Evolutionary conservation across 2,113 vertebrate genomes (phyloP).

Genomic region (Tapirus terrestris): DNA sequence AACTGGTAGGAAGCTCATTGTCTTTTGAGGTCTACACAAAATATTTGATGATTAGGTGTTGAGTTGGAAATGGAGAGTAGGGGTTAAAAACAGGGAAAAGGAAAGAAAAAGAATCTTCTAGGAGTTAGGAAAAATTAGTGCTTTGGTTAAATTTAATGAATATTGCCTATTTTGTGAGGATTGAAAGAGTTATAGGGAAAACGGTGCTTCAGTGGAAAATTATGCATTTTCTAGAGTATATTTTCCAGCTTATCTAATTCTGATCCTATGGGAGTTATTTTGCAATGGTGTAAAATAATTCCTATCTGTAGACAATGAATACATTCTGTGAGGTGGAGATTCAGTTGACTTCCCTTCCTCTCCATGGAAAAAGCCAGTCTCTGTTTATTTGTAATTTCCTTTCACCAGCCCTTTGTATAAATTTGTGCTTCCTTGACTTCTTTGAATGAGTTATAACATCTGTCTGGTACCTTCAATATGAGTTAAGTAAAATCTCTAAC

Average conservation of each 20-base stretch:
- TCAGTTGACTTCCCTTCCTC: not conserved
- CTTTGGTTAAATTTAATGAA: not conserved
- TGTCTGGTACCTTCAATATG: not conserved
- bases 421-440: not conserved
- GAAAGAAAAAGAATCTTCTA: not conserved
- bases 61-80: not conserved
- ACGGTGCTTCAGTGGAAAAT: not conserved
- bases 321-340: not conserved
- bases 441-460: not conserved
- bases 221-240: not conserved
- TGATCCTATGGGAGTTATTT: not conserved
- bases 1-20: not conserved
- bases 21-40: not conserved
- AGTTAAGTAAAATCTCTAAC: slow-evolving; percentile 13
- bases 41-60: not conserved
- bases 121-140: not conserved
- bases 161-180: not conserved
- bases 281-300: not conserved
- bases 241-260: not conserved
- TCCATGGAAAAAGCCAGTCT: not conserved
- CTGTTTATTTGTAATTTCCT: not conserved
- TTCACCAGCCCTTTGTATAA: not conserved
- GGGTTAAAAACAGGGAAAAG: not conserved
- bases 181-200: not conserved
- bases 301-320: not conserved